Conservation (phyloP, 2,888 invertebrate genomes). For the Hermaeophaga mercurialis region DNA sequence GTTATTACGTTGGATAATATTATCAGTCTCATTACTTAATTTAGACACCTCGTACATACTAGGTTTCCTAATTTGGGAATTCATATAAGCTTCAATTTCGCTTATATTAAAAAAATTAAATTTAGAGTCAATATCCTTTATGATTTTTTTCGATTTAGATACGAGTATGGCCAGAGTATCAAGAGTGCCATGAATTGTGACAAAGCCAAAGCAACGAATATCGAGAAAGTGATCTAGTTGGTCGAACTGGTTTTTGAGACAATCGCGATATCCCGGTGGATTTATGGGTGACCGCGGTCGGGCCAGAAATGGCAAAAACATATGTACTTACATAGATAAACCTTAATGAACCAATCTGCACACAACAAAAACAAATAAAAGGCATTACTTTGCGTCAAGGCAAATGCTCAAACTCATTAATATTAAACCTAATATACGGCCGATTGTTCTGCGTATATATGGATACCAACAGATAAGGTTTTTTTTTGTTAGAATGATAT, state of each 20-base stretch:
- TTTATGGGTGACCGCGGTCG: constrained; percentile 50
- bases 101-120: no score
- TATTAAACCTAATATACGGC: constrained; percentile 37
- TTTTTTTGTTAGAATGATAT: constrained; percentile 18
- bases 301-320: constrained; percentile 56
- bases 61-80: no score
- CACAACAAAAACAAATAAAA: constrained; percentile 46
- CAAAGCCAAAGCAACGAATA: constrained; percentile 34
- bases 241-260: constrained; percentile 51
- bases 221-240: constrained; percentile 44
- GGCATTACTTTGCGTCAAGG: constrained; percentile 40
- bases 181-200: constrained; percentile 32
- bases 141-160: no score
- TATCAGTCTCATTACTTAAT: no score
- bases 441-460: constrained; percentile 32
- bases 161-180: neutral
- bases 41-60: no score
- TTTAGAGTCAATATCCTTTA: no score
- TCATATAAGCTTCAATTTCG: no score
- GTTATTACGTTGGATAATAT: no score
- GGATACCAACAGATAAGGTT: constrained; percentile 13
- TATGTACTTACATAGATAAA: constrained; percentile 54
- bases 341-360: constrained; percentile 53
- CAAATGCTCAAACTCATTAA: constrained; percentile 39
- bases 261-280: constrained; percentile 50